Conservation (phyloP, 2,888 invertebrate species). For the Tryphoninae sp. region DNA sequence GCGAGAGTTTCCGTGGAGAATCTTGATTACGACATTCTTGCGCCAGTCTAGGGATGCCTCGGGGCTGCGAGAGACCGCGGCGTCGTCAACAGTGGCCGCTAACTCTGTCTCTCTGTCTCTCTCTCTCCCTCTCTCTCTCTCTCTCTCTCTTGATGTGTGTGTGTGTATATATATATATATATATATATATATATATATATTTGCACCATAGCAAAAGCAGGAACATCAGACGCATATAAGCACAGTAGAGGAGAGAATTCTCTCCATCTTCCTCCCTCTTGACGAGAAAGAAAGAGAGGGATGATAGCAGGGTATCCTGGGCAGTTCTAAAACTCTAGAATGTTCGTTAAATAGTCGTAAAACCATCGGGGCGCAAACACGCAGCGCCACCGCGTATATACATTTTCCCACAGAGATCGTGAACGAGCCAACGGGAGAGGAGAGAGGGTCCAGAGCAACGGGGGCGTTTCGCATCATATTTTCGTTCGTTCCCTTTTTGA, state of each 20-base stretch:
- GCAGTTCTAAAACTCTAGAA: slow-evolving; percentile 48
- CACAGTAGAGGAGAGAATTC: slow-evolving; percentile 4
- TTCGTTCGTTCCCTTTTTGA: no score
- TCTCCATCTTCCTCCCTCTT: not conserved
- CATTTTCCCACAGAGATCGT: slow-evolving; percentile 30
- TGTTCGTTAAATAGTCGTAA: slow-evolving; percentile 62
- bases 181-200: not conserved
- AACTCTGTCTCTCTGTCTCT: not conserved
- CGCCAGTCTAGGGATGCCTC: slow-evolving; percentile 60
- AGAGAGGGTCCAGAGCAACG: not conserved
- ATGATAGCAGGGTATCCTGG: not conserved
- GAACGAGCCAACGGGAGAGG: not conserved
- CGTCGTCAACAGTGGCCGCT: slow-evolving; percentile 32
- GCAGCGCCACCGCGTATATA: not conserved
- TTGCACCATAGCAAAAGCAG: slow-evolving; percentile 4
- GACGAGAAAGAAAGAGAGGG: no score
- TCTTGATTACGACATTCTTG: slow-evolving; percentile 69
- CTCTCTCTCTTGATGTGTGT: not conserved
- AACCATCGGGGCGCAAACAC: slow-evolving; percentile 48
- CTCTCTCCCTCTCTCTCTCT: not conserved
- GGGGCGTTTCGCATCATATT: no score
- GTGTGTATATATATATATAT: slow-evolving; percentile 1
- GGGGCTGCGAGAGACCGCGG: slow-evolving; percentile 52
- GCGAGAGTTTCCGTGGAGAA: slow-evolving; percentile 65
- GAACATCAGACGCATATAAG: slow-evolving; percentile 14